Percentiles rank a stretch among this genome's conserved stretches.
These are phyloP conservation scores for Mythimna impura DNA, from an alignment of 2,888 invertebrate genomes.

Conservation along the genomic window DNA sequence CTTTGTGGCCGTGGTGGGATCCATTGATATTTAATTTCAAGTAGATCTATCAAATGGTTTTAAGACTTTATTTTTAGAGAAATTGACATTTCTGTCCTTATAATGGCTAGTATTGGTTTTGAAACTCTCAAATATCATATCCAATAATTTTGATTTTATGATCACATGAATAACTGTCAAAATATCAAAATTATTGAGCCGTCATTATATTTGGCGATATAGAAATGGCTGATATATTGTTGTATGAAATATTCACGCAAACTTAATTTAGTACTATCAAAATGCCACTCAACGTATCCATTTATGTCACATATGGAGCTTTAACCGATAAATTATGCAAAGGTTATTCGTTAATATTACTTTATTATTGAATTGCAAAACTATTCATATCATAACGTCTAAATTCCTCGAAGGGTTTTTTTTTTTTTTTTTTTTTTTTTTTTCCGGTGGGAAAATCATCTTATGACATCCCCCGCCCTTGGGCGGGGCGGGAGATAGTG, in stretches of 20 bases:
- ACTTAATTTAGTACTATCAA: neutral
- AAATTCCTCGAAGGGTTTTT: too few relatives aligned
- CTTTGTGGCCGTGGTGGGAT: neutral
- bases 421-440: too few relatives aligned
- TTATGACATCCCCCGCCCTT: too few relatives aligned
- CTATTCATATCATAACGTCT: neutral
- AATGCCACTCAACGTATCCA: neutral
- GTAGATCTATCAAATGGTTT: neutral
- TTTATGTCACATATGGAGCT: neutral
- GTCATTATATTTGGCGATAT: neutral
- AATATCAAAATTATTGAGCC: neutral
- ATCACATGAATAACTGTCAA: neutral
- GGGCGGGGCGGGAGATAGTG: too few relatives aligned
- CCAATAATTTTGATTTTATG: neutral
- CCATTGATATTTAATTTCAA: slow-evolving; percentile 8
- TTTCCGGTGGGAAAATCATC: too few relatives aligned
- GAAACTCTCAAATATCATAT: neutral
- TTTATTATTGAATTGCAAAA: neutral
- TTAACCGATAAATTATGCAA: neutral
- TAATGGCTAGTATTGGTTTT: neutral
- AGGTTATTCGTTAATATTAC: neutral
- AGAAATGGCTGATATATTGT: neutral
- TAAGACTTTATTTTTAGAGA: neutral
- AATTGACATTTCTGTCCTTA: too few relatives aligned
- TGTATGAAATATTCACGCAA: neutral